These are phyloP conservation scores for Mus spretus DNA, from an alignment of 2,797 vertebrate genomes.

Conservation along the genomic window DNA sequence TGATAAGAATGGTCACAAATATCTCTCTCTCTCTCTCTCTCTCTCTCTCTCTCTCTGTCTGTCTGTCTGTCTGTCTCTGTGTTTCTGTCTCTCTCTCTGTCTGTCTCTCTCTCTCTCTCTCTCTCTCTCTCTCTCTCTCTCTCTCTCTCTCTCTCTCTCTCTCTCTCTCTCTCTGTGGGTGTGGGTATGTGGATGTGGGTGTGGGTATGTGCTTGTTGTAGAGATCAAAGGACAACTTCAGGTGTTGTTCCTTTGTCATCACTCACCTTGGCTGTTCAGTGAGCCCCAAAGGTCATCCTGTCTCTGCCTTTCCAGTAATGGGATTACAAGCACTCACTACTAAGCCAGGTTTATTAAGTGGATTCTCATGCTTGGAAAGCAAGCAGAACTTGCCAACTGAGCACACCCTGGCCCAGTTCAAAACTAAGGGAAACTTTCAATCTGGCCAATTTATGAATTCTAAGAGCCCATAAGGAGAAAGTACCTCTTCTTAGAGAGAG, in stretches of 20 bases:
- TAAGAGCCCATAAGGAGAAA: neutral
- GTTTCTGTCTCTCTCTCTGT: neutral
- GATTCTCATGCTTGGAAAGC: neutral
- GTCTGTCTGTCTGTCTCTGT: neutral
- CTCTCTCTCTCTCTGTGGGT: neutral
- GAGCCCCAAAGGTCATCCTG: neutral
- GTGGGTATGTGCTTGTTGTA: no score
- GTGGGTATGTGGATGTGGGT: neutral
- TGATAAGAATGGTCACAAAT: conserved; percentile 42
- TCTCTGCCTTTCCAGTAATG: neutral
- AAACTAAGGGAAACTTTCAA: conserved; percentile 33
- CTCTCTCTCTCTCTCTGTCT: no score
- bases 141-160: neutral
- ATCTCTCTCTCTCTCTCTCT: conserved; percentile 19
- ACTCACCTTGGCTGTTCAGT: neutral
- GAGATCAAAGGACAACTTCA: neutral
- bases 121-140: neutral
- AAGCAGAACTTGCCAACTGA: neutral
- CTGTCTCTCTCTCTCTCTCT: neutral
- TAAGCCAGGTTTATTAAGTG: neutral
- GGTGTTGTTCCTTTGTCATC: neutral
- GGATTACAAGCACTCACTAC: neutral
- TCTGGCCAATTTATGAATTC: conserved; percentile 52
- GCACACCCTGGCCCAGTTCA: neutral
- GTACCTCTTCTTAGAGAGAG: neutral